Evolutionary conservation across 2,888 invertebrate species (phyloP).

Genomic region (Smittia sp.): DNA sequence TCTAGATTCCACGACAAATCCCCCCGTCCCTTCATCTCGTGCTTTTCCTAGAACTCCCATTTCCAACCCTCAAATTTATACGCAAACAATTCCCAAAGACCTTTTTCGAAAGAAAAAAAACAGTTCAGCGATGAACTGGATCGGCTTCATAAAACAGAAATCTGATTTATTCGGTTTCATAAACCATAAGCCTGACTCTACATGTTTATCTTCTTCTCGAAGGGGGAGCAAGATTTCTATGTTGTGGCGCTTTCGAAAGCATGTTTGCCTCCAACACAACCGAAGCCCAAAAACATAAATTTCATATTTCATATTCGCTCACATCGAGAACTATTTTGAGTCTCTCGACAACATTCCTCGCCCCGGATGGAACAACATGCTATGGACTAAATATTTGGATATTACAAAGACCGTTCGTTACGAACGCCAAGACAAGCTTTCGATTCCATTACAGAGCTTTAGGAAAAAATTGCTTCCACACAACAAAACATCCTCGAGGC

Average conservation of each 20-base stretch:
- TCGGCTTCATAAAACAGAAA: constrained; percentile 22
- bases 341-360: neutral
- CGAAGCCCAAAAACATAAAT: constrained; percentile 15
- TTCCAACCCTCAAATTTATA: too few relatives aligned
- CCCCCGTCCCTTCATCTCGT: too few relatives aligned
- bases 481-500: constrained; percentile 25
- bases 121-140: neutral
- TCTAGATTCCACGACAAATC: too few relatives aligned
- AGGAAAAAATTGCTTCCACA: neutral
- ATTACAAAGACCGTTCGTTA: neutral
- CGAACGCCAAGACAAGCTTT: neutral
- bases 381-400: neutral
- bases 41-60: too few relatives aligned
- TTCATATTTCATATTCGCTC: constrained; percentile 23
- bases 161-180: constrained; percentile 32
- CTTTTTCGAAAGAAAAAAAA: too few relatives aligned
- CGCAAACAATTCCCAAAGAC: too few relatives aligned
- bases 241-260: neutral
- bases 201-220: constrained; percentile 27
- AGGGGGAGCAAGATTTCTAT: neutral
- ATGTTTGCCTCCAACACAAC: neutral
- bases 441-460: neutral
- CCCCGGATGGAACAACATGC: neutral
- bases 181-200: constrained; percentile 29
- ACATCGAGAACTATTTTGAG: neutral